Evolutionary conservation across 2,888 invertebrate species (phyloP).

Genomic region (Tenthredo amoena): DNA sequence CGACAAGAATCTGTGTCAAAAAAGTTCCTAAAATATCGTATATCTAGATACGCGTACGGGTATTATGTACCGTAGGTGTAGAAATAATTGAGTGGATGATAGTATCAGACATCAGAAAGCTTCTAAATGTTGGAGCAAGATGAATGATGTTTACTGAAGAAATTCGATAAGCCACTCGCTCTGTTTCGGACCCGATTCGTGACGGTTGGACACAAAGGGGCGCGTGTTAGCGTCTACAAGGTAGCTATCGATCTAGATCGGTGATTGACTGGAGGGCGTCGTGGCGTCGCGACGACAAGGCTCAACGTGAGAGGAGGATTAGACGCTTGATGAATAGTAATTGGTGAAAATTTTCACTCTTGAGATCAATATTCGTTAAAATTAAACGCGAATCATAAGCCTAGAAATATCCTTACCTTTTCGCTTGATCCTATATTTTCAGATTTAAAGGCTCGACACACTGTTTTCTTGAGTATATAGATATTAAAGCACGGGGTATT

Average conservation of each 20-base stretch:
- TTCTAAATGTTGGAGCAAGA: not conserved
- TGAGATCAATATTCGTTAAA: not conserved
- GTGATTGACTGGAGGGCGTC: not conserved
- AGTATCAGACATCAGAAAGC: not conserved
- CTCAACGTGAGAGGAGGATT: not conserved
- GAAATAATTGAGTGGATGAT: not conserved
- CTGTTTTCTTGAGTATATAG: not conserved
- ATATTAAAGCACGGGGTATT: not conserved
- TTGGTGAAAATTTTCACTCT: not conserved
- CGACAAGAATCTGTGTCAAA: not conserved
- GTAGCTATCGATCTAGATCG: slow-evolving; percentile 20
- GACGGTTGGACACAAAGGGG: not conserved
- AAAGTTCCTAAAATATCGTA: not conserved
- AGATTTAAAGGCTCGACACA: not conserved
- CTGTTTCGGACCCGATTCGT: not conserved
- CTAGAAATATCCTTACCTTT: not conserved
- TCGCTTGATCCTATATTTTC: not conserved
- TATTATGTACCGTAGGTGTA: not conserved
- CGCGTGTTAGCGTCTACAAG: not conserved
- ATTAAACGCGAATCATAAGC: not conserved
- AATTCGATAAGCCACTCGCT: slow-evolving; percentile 27
- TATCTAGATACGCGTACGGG: not conserved
- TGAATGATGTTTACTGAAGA: not conserved
- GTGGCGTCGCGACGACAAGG: slow-evolving; percentile 9
- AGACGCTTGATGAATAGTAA: not conserved